Conservation (phyloP, 2,113 vertebrate species). For the Phainopepla nitens region DNA sequence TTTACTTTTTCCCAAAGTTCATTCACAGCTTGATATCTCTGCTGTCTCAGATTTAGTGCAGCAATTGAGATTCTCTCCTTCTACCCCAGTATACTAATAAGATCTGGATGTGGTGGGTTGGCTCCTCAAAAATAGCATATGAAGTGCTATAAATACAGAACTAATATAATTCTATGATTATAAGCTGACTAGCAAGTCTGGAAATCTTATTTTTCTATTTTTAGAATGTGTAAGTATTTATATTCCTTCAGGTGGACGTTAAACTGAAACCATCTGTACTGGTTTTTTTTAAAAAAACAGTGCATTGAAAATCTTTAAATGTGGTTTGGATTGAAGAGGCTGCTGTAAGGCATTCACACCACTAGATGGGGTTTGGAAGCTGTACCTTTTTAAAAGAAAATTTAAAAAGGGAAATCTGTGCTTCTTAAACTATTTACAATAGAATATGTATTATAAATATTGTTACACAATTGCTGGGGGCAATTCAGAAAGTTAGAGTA, state of each 20-base stretch:
- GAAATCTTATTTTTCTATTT: neutral
- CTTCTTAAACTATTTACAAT: neutral
- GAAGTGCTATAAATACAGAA: neutral
- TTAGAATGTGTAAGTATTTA: neutral
- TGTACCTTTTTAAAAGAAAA: neutral
- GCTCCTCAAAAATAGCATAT: neutral
- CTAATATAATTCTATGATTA: neutral
- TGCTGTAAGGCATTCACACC: neutral
- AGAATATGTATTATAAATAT: neutral
- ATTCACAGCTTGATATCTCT: slow-evolving; percentile 28
- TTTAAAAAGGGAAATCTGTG: neutral
- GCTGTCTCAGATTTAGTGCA: neutral
- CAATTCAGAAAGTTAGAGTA: neutral
- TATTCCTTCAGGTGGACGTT: neutral
- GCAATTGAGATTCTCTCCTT: neutral
- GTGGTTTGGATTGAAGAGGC: neutral
- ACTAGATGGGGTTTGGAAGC: slow-evolving; percentile 39
- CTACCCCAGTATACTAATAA: neutral
- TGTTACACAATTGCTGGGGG: neutral
- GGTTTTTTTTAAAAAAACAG: neutral
- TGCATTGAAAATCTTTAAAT: neutral
- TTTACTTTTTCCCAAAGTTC: slow-evolving; percentile 2
- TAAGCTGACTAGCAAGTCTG: neutral
- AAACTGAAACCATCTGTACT: neutral
- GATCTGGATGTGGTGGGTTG: neutral